Conservation (phyloP, 92 coral and sea anemone genomes). For the Phymanthus crucifer region DNA sequence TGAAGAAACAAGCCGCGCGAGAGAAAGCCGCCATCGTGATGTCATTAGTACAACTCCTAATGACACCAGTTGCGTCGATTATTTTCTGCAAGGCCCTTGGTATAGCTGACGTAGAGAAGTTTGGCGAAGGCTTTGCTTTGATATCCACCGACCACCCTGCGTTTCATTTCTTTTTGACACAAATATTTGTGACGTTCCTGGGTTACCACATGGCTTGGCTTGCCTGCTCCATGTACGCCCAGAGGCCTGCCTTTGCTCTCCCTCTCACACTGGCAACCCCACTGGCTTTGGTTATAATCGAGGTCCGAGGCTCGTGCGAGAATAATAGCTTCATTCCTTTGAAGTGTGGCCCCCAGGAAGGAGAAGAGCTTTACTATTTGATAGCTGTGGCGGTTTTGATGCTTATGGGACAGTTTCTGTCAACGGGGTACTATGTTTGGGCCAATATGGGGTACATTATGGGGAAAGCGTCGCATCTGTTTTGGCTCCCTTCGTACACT, state of each 20-base stretch:
- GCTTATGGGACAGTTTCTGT: slow-evolving; percentile 68
- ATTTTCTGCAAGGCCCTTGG: slow-evolving; percentile 39
- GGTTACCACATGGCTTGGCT: slow-evolving; percentile 74
- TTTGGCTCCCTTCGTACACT: slow-evolving; percentile 94
- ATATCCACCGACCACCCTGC: slow-evolving; percentile 30
- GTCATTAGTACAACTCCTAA: slow-evolving; percentile 58
- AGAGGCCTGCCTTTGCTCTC: slow-evolving; percentile 72
- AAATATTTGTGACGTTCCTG: slow-evolving; percentile 75
- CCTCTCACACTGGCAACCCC: slow-evolving; percentile 93
- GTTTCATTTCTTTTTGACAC: slow-evolving; percentile 59
- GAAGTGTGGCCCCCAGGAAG: slow-evolving; percentile 8
- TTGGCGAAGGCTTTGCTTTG: slow-evolving; percentile 45
- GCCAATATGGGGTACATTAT: slow-evolving; percentile 75
- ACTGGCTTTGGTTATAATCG: slow-evolving; percentile 16
- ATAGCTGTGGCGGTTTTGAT: slow-evolving; percentile 27
- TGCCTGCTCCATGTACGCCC: slow-evolving; percentile 88
- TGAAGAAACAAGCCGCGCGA: slow-evolving; percentile 51
- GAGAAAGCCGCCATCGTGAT: slow-evolving; percentile 77
- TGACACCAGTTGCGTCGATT: slow-evolving; percentile 72
- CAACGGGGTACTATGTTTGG: slow-evolving; percentile 88
- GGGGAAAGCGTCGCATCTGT: slow-evolving; percentile 88
- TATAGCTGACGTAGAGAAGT: slow-evolving; percentile 19
- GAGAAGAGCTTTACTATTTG: slow-evolving; percentile 13
- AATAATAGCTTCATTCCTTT: slow-evolving; percentile 29
- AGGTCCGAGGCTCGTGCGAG: not conserved